phyloP scores from a whole-genome alignment of 1,140 invertebrate species.

The Lepidurus apus region DNA sequence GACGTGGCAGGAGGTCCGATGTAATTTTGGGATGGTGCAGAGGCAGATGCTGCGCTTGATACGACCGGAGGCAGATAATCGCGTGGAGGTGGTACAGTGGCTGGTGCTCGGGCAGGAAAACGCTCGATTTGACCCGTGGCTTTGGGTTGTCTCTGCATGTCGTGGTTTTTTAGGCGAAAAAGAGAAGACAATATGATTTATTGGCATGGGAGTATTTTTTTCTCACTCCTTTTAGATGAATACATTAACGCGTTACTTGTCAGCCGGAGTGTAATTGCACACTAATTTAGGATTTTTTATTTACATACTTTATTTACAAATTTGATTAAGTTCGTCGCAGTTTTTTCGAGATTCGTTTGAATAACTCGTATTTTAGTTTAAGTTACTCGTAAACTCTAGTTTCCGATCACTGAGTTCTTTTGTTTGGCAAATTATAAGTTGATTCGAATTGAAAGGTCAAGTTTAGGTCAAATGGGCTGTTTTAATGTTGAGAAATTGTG shows the following conservation, averaged over 20 bases:
- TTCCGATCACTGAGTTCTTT: background rate
- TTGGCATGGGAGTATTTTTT: too few relatives aligned
- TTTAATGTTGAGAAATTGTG: background rate
- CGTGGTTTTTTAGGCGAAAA: background rate
- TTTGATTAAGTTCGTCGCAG: slow-evolving; percentile 22
- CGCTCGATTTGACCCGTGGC: background rate
- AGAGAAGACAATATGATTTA: background rate
- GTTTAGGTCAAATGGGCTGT: background rate
- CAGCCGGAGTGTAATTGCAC: too few relatives aligned
- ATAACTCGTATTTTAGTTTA: background rate
- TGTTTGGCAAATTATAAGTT: background rate
- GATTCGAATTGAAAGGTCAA: background rate
- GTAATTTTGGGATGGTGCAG: background rate
- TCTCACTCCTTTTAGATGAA: too few relatives aligned
- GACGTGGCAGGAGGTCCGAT: slow-evolving; percentile 16
- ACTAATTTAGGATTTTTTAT: background rate
- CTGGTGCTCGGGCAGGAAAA: slow-evolving; percentile 7
- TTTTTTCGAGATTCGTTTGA: background rate
- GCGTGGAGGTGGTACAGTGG: background rate
- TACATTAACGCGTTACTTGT: too few relatives aligned
- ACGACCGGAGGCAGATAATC: slow-evolving; percentile 5
- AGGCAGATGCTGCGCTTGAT: background rate
- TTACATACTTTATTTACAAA: background rate
- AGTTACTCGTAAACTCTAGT: background rate
- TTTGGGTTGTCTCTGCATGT: background rate